These are phyloP conservation scores for Dromiciops gliroides DNA, from an alignment of 2,113 vertebrate species.

Conservation along the genomic window DNA sequence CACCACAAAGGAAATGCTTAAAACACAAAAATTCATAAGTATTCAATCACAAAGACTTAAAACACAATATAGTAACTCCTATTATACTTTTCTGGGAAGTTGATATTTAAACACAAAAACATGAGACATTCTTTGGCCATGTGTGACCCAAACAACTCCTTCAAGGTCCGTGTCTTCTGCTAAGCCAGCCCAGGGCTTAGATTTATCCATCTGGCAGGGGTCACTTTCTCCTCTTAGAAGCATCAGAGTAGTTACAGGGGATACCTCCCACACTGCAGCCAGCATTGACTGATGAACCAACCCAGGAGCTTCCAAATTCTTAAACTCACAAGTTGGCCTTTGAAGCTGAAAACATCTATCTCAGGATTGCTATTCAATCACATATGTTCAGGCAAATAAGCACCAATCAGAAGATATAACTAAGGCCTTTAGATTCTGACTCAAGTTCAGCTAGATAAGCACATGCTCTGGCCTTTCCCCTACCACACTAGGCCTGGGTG, in stretches of 20 bases:
- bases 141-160: background rate
- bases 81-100: background rate
- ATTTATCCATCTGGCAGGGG: background rate
- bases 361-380: background rate
- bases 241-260: background rate
- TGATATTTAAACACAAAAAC: background rate
- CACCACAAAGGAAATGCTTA: background rate
- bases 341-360: background rate
- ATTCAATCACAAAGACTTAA: background rate
- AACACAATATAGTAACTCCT: background rate
- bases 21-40: background rate
- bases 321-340: background rate
- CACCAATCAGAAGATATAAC: background rate
- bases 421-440: background rate
- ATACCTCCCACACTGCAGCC: background rate
- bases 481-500: background rate
- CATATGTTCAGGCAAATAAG: background rate
- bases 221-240: background rate
- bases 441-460: background rate
- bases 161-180: background rate
- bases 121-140: background rate
- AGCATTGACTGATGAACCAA: background rate
- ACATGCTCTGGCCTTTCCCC: background rate
- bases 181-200: background rate
- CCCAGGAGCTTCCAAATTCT: background rate